Conservation (phyloP, 2,888 invertebrate species). For the Platypus cylindrus region DNA sequence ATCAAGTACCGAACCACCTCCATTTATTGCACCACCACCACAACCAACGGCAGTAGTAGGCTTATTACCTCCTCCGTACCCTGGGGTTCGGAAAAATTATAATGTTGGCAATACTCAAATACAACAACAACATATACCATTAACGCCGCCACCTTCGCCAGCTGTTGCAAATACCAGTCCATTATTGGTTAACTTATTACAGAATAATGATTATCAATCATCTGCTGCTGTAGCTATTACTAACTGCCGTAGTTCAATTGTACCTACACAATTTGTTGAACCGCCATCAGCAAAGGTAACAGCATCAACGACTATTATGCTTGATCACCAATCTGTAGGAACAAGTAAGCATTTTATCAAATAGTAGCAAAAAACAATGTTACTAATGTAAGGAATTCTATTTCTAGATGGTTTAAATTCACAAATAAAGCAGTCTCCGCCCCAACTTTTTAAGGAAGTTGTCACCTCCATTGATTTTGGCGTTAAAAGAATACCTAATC, state of each 20-base stretch:
- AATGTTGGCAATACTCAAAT: too few relatives aligned
- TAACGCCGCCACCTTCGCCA: slow-evolving; percentile 26
- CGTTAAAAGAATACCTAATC: slow-evolving; percentile 8
- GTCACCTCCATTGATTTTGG: slow-evolving; percentile 2
- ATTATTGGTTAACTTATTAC: slow-evolving; percentile 78
- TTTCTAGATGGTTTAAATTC: too few relatives aligned
- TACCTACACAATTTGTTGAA: too few relatives aligned
- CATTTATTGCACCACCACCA: slow-evolving; percentile 8
- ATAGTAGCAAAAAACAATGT: neutral
- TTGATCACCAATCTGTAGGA: too few relatives aligned
- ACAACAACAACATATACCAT: neutral
- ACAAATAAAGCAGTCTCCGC: too few relatives aligned
- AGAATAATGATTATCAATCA: slow-evolving; percentile 42
- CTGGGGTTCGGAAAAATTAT: slow-evolving; percentile 14
- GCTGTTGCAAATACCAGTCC: slow-evolving; percentile 74
- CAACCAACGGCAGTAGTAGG: too few relatives aligned
- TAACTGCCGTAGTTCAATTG: too few relatives aligned
- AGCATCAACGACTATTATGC: slow-evolving; percentile 5
- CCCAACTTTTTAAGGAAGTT: too few relatives aligned
- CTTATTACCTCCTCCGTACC: slow-evolving; percentile 23
- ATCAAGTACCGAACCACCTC: slow-evolving; percentile 7
- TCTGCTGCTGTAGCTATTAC: neutral
- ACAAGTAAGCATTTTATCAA: slow-evolving; percentile 5
- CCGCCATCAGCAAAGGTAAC: neutral
- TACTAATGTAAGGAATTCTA: too few relatives aligned